Base-by-base conservation (phyloP, 2,888 invertebrate species). In the Reticulitermes lucifugus region DNA sequence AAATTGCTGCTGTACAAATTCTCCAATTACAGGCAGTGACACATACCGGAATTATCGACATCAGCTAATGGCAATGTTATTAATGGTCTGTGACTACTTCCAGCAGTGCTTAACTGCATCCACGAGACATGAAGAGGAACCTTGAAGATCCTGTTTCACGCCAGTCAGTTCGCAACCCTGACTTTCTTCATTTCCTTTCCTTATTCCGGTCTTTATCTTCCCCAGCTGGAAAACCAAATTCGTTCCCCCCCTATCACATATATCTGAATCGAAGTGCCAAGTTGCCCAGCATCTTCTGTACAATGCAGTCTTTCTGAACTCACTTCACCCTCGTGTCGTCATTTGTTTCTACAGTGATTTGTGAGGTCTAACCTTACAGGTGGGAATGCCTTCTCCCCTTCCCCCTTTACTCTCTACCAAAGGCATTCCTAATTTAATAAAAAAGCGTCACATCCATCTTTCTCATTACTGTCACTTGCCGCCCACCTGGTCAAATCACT, bases 351-450 rank as follows among this genome's bases (percentile, higher is more conserved):
- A 25, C n/a, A 65, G 65, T 77, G 77, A 77, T 77, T 77, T 77
- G 77, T 77, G 77, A 46, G 77, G 77, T 77, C 77, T 77, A 77
- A 77, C 77, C 77, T 77, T 65, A 65, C 46, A 79, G 79, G 43
- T 79, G 79, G 25, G 79, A 79, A 79, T 79, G 25, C 79, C 25
- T 51, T 35, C 75, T 21, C 0, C 75, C 75, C 29, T 41, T 18
- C 41, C 75, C 79, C 29, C 81, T 43, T 81, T 70, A 65, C 70
- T 81, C 81, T 65, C 81, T 4, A 65, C 65, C 21, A 14, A 46
- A 81, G 81, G 81, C 81, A 81, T 81, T 81, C 70, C 81, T 81
- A 81, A 81, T 81, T 81, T 81, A 81, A 81, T 81, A 81, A 81
- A 79, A 81, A 80, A 80, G 18, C 43, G 70, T 18, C 81, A 46